Evolutionary conservation across 2,888 invertebrate genomes (phyloP).

Genomic region (Ichneumon xanthorius): DNA sequence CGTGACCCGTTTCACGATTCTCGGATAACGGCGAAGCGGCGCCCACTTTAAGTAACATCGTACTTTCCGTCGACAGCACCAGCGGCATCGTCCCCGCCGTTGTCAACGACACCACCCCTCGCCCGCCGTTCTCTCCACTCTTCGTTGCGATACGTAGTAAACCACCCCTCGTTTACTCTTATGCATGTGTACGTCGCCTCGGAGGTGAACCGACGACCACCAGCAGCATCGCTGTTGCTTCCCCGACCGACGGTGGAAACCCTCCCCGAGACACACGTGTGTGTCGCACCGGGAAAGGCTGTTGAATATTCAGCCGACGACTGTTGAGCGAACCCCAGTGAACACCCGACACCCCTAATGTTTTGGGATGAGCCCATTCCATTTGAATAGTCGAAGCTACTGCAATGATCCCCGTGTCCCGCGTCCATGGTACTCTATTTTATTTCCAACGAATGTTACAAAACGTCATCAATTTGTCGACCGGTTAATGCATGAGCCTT

Average conservation of each 20-base stretch:
- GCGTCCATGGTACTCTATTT: background rate
- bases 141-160: background rate
- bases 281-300: constrained; percentile 71
- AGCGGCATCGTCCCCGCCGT: constrained; percentile 2
- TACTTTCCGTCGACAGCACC: constrained; percentile 21
- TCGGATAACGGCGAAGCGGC: constrained; percentile 35
- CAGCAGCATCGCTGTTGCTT: constrained; percentile 13
- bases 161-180: constrained; percentile 6
- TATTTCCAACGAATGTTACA: background rate
- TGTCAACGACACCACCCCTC: constrained; percentile 26
- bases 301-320: constrained; percentile 82
- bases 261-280: constrained; percentile 61
- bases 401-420: background rate
- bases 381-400: constrained; percentile 3
- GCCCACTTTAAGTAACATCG: constrained; percentile 45
- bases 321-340: constrained; percentile 71
- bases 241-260: constrained; percentile 49
- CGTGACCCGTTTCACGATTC: constrained; percentile 42
- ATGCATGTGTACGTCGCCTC: background rate
- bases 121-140: background rate
- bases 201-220: background rate
- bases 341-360: constrained; percentile 71
- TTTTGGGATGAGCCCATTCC: constrained; percentile 52
- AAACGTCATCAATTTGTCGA: too few species aligned
- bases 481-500: background rate